Conservation (phyloP, 1,140 invertebrate species). For the Pogonognathellus flavescens region DNA sequence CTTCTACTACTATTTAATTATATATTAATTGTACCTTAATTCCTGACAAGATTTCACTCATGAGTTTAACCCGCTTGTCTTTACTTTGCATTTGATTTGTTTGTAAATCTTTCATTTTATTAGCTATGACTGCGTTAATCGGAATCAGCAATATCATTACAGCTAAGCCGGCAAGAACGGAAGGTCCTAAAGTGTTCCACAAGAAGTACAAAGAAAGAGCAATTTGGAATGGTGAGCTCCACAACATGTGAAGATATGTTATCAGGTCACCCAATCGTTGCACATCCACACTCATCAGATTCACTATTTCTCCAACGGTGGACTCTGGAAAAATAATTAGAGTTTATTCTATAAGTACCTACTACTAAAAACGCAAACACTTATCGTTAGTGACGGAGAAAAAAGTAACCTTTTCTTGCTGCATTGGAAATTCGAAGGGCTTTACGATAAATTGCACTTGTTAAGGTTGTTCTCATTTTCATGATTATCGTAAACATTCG, state of each 20-base stretch:
- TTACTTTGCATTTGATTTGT: constrained; percentile 70
- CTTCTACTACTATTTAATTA: no score
- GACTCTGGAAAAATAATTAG: constrained; percentile 67
- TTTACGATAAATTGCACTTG: constrained; percentile 94
- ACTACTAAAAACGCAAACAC: not conserved
- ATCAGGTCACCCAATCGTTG: constrained; percentile 72
- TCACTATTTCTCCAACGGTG: constrained; percentile 74
- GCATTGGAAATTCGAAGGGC: constrained; percentile 81
- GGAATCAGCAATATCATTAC: constrained; percentile 74
- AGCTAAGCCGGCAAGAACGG: constrained; percentile 73
- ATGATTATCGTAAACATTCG: constrained; percentile 92
- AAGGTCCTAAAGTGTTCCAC: constrained; percentile 73
- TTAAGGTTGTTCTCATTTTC: constrained; percentile 84
- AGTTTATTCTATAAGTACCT: no score
- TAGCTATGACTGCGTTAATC: constrained; percentile 73
- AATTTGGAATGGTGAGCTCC: constrained; percentile 77
- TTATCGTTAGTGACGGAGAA: not conserved
- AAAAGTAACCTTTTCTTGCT: constrained; percentile 76
- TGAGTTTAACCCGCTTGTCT: constrained; percentile 72
- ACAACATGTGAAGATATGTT: constrained; percentile 75
- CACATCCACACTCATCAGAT: constrained; percentile 74
- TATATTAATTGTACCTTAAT: constrained; percentile 68
- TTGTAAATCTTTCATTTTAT: constrained; percentile 70
- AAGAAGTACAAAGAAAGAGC: constrained; percentile 73
- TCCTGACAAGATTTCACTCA: constrained; percentile 69